phyloP scores from a whole-genome alignment of 2,113 vertebrate genomes.

The Ochotona curzoniae region DNA sequence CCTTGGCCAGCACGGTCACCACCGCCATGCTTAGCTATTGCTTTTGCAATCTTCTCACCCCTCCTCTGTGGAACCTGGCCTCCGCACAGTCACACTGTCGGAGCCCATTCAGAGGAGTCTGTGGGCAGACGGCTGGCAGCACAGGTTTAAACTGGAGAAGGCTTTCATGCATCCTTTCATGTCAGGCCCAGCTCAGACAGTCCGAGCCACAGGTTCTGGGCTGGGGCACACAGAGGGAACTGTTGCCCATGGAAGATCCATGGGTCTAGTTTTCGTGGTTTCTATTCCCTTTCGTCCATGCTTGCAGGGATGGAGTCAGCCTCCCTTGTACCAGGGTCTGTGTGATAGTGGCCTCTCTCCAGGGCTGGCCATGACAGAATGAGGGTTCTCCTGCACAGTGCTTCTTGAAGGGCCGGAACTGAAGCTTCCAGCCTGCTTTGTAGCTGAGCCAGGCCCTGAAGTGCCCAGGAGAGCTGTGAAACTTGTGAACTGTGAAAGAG shows the following conservation, averaged over 20 bases:
- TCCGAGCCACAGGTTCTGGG: not conserved
- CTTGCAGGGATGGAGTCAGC: not conserved
- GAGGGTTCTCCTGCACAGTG: not conserved
- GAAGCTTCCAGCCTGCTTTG: not conserved
- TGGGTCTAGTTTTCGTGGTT: fast-evolving
- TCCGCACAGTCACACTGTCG: constrained; percentile 53
- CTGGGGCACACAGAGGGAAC: not conserved
- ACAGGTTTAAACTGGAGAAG: constrained; percentile 77
- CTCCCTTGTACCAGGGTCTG: fast-evolving
- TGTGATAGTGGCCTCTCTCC: not conserved
- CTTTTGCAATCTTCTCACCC: constrained; percentile 66
- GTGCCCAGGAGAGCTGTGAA: fast-evolving
- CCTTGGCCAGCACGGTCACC: no score
- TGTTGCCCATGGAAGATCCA: not conserved
- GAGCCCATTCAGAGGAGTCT: constrained; percentile 27
- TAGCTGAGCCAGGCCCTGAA: fast-evolving
- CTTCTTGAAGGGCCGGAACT: not conserved
- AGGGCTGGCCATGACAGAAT: fast-evolving
- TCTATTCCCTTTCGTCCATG: not conserved
- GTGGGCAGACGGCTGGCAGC: constrained; percentile 83
- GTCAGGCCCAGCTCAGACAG: constrained; percentile 61
- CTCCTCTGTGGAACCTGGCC: constrained; percentile 68
- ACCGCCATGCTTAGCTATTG: constrained; percentile 1
- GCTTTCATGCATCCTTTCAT: constrained; percentile 89
- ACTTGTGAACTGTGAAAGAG: no score